These are phyloP conservation scores for Drosophila insularis DNA, from an alignment of 1,140 invertebrate species.

Conservation along the genomic window DNA sequence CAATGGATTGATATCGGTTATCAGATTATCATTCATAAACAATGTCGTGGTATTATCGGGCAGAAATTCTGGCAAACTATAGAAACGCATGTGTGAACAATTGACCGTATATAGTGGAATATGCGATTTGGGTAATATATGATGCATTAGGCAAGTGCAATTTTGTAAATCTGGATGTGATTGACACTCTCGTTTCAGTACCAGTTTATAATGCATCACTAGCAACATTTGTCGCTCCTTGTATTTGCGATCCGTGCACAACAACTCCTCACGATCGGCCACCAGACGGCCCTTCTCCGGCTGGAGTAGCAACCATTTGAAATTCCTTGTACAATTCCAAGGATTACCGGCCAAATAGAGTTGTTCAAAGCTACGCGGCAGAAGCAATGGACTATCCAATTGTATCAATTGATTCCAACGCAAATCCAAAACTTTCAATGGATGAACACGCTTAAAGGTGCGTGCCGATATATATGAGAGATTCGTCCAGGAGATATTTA, in stretches of 20 bases:
- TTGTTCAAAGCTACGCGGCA: slow-evolving; percentile 73
- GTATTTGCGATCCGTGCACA: slow-evolving; percentile 83
- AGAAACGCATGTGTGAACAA: slow-evolving; percentile 66
- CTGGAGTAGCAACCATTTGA: slow-evolving; percentile 84
- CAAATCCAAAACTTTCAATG: slow-evolving; percentile 82
- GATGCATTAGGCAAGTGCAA: slow-evolving; percentile 70
- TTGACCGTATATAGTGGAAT: slow-evolving; percentile 84
- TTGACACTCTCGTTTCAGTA: slow-evolving; percentile 70
- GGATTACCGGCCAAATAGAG: slow-evolving; percentile 84
- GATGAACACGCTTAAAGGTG: slow-evolving; percentile 78
- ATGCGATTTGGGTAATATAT: slow-evolving; percentile 68
- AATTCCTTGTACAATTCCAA: slow-evolving; percentile 84
- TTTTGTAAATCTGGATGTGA: slow-evolving; percentile 66
- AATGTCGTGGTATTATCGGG: slow-evolving; percentile 75
- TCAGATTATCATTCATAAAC: slow-evolving; percentile 71
- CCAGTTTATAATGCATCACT: slow-evolving; percentile 84
- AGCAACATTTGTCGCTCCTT: slow-evolving; percentile 83
- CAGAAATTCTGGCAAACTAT: slow-evolving; percentile 62
- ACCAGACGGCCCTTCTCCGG: slow-evolving; percentile 81
- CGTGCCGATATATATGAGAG: slow-evolving; percentile 73
- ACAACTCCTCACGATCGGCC: slow-evolving; percentile 83
- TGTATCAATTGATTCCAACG: slow-evolving; percentile 83
- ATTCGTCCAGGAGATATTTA: slow-evolving; percentile 83
- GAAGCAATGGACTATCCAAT: slow-evolving; percentile 76
- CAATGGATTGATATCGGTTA: slow-evolving; percentile 85